Conservation (phyloP, 2,113 vertebrate genomes). For the Eulacestoma nigropectus region DNA sequence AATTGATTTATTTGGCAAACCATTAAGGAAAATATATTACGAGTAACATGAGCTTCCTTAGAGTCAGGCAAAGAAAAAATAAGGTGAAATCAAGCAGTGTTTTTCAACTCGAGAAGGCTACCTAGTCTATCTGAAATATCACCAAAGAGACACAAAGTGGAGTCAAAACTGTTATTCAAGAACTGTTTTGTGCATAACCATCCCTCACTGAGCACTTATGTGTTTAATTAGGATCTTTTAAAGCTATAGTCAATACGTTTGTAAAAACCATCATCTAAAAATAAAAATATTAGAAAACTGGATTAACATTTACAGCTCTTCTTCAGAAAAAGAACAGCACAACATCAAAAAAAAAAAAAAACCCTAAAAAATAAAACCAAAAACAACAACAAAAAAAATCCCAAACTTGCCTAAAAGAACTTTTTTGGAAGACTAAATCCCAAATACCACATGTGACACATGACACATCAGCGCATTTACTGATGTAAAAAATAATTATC, state of each 20-base stretch:
- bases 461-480: background rate
- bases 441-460: background rate
- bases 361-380: background rate
- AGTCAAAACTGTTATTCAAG: background rate
- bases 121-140: background rate
- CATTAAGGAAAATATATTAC: background rate
- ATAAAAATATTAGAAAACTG: background rate
- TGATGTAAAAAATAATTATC: background rate
- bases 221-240: background rate
- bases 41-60: background rate
- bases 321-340: background rate
- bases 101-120: background rate
- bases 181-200: background rate
- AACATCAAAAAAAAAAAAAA: background rate
- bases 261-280: background rate
- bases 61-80: background rate
- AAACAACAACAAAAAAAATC: background rate
- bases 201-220: rapidly evolving
- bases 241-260: background rate
- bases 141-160: background rate
- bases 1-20: background rate
- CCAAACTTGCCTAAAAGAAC: background rate
- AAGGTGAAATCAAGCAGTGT: background rate
- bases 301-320: background rate
- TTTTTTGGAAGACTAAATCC: background rate